phyloP scores from a whole-genome alignment of 2,113 vertebrate species.

The Halichoeres trimaculatus region DNA sequence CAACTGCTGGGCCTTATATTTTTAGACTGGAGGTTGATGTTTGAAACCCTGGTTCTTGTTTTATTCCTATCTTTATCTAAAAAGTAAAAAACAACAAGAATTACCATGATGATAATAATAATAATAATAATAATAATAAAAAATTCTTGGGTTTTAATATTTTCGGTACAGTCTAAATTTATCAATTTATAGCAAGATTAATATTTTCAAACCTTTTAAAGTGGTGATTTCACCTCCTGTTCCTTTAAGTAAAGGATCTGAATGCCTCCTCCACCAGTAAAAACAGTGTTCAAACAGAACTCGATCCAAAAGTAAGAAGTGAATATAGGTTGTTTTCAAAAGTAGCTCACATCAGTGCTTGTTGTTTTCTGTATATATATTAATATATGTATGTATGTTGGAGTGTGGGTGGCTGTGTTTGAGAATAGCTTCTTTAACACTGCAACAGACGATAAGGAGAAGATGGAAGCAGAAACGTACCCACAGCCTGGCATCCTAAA shows the following conservation, averaged over 20 bases:
- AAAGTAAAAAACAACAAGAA: too few species aligned
- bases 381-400: not conserved
- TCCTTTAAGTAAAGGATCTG: not conserved
- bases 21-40: too few species aligned
- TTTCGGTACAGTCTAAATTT: too few species aligned
- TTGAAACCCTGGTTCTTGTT: too few species aligned
- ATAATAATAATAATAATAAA: too few species aligned
- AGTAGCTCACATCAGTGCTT: not conserved
- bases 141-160: too few species aligned
- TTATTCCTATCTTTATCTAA: too few species aligned
- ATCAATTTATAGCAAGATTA: too few species aligned
- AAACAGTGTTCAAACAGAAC: not conserved
- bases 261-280: not conserved
- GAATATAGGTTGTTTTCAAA: not conserved
- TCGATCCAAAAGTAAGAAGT: not conserved
- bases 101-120: too few species aligned
- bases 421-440: constrained; percentile 14
- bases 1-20: too few species aligned
- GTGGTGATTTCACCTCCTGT: not conserved
- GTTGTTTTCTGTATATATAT: not conserved
- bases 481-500: not conserved
- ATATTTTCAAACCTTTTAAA: not conserved
- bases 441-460: constrained; percentile 10
- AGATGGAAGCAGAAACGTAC: constrained; percentile 4
- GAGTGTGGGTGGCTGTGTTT: constrained; percentile 10